A percentile compares a stretch with the other conserved stretches of the same genome.
Conservation (phyloP, 2,113 vertebrate species). For the Equus quagga region DNA sequence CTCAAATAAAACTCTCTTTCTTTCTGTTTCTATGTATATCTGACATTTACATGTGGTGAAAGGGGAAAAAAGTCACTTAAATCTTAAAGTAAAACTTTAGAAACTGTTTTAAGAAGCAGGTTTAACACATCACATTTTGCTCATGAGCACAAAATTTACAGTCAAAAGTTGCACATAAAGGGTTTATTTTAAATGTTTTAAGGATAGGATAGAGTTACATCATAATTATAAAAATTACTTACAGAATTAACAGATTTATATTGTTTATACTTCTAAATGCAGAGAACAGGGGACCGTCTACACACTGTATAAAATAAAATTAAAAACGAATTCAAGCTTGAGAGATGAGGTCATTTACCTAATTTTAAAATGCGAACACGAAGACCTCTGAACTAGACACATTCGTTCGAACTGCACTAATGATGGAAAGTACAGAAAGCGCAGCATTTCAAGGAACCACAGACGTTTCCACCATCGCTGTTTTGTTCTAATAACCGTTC, state of each 20-base stretch:
- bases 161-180: constrained; percentile 92
- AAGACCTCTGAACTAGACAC: constrained; percentile 92
- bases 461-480: constrained; percentile 74
- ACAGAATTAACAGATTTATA: constrained; percentile 95
- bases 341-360: constrained; percentile 90
- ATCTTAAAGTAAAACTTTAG: constrained; percentile 47
- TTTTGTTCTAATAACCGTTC: constrained; percentile 75
- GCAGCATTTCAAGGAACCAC: constrained; percentile 94
- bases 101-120: constrained; percentile 65
- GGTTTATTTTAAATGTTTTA: constrained; percentile 95
- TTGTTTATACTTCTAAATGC: constrained; percentile 95
- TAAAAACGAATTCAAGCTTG: constrained; percentile 88
- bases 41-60: constrained; percentile 60
- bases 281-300: constrained; percentile 94
- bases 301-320: constrained; percentile 92
- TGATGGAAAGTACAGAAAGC: constrained; percentile 87
- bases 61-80: background rate
- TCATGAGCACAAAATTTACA: constrained; percentile 88
- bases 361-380: constrained; percentile 91
- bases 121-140: constrained; percentile 82
- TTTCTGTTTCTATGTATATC: constrained; percentile 9
- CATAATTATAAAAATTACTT: constrained; percentile 97
- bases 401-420: constrained; percentile 92
- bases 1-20: constrained; percentile 16
- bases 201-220: constrained; percentile 96